Conservation (phyloP, 2,113 vertebrate genomes). For the Cranoglanis bouderius region DNA sequence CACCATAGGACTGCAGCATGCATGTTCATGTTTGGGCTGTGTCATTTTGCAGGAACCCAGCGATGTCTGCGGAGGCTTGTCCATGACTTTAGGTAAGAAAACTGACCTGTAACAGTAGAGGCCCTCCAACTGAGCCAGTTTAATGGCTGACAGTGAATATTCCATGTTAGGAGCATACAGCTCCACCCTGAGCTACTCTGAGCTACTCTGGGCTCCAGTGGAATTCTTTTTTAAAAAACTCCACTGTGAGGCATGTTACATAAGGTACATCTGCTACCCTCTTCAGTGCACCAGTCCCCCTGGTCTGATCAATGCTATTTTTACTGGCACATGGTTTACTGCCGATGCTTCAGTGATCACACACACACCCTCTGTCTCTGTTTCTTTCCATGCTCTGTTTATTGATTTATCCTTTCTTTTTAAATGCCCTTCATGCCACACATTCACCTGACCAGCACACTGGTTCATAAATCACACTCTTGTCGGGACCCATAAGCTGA, state of each 20-base stretch:
- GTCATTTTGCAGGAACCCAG: constrained; percentile 42
- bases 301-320: constrained; percentile 66
- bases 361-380: neutral
- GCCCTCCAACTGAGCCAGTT: neutral
- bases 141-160: constrained; percentile 11
- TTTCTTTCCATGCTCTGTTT: neutral
- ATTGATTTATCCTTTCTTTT: constrained; percentile 57
- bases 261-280: constrained; percentile 71
- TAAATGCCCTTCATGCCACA: constrained; percentile 29
- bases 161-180: constrained; percentile 27
- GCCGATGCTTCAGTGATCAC: neutral
- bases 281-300: constrained; percentile 48
- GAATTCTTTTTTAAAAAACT: constrained; percentile 37
- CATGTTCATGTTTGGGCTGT: constrained; percentile 1
- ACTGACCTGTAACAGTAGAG: constrained; percentile 39
- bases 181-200: neutral
- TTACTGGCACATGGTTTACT: constrained; percentile 25
- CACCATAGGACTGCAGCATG: neutral
- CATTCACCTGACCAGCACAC: constrained; percentile 39
- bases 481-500: constrained; percentile 17
- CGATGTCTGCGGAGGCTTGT: constrained; percentile 49
- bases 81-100: constrained; percentile 53
- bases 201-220: no score
- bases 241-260: constrained; percentile 54
- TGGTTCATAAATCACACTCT: constrained; percentile 57